These are phyloP conservation scores for Gymnothorax reevesii DNA, from an alignment of 2,797 vertebrate genomes.

Conservation along the genomic window DNA sequence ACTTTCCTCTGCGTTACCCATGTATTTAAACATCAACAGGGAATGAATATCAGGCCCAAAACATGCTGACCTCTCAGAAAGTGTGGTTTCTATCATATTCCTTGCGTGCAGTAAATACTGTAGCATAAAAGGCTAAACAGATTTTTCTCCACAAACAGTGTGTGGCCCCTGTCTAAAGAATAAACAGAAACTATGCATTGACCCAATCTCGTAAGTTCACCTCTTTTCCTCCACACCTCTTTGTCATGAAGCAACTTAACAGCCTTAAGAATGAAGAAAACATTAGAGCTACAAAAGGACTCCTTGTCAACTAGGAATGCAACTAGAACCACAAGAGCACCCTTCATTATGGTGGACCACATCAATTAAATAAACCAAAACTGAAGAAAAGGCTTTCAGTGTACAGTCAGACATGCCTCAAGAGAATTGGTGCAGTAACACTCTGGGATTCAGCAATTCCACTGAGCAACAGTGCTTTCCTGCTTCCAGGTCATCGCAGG, in stretches of 20 bases:
- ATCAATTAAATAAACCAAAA: conserved; percentile 57
- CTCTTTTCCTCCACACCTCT: neutral
- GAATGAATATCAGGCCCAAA: neutral
- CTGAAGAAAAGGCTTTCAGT: conserved; percentile 49
- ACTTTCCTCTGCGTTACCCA: neutral
- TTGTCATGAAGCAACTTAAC: neutral
- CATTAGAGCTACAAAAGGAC: conserved; percentile 7
- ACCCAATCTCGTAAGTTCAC: neutral
- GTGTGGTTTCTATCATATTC: conserved; percentile 14
- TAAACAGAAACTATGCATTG: neutral
- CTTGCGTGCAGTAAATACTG: neutral
- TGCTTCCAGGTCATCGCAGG: neutral
- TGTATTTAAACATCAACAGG: neutral
- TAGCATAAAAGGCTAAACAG: neutral
- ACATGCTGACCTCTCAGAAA: neutral
- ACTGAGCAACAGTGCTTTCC: conserved; percentile 22
- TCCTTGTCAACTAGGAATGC: conserved; percentile 8
- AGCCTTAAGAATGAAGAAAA: neutral
- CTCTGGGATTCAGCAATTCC: neutral
- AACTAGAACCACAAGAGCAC: conserved; percentile 49
- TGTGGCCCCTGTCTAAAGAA: neutral
- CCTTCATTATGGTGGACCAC: conserved; percentile 54
- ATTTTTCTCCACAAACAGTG: neutral
- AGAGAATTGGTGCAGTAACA: neutral
- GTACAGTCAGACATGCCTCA: conserved; percentile 29